Percentiles rank a stretch among this genome's conserved stretches.
Conservation (phyloP, 2,113 vertebrate species). For the Lagopus muta region DNA sequence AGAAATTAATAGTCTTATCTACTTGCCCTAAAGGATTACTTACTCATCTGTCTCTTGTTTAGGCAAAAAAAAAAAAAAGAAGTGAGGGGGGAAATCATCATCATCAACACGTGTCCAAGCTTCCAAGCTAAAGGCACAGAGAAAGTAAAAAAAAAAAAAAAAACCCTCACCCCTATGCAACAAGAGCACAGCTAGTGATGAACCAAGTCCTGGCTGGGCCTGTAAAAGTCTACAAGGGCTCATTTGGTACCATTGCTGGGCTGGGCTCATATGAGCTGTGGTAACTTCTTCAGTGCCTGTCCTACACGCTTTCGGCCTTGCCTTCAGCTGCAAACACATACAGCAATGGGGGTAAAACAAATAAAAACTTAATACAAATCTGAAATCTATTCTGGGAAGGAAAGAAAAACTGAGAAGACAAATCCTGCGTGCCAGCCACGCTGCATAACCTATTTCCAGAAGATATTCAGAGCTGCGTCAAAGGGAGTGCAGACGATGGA, state of each 20-base stretch:
- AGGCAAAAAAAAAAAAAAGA: not conserved
- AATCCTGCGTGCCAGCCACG: fast-evolving
- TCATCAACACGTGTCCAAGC: fast-evolving
- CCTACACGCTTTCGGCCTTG: not conserved
- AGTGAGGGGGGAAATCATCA: not conserved
- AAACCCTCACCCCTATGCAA: not conserved
- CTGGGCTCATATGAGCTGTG: not conserved
- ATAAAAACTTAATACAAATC: not conserved
- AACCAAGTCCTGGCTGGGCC: not conserved
- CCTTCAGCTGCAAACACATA: not conserved
- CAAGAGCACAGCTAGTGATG: not conserved
- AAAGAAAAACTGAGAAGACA: not conserved
- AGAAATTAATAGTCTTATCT: not conserved
- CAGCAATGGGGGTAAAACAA: not conserved
- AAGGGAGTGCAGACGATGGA: not conserved
- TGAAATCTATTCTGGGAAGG: not conserved
- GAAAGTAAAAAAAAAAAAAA: not conserved
- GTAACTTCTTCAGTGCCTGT: not conserved
- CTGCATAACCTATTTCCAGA: not conserved
- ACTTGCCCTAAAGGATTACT: not conserved
- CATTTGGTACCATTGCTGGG: not conserved
- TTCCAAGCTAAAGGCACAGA: not conserved
- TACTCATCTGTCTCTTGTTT: not conserved
- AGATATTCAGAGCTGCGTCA: not conserved
- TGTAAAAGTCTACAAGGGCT: not conserved